These are phyloP conservation scores for Silurus aristotelis DNA, from an alignment of 2,797 vertebrate genomes.

Conservation along the genomic window DNA sequence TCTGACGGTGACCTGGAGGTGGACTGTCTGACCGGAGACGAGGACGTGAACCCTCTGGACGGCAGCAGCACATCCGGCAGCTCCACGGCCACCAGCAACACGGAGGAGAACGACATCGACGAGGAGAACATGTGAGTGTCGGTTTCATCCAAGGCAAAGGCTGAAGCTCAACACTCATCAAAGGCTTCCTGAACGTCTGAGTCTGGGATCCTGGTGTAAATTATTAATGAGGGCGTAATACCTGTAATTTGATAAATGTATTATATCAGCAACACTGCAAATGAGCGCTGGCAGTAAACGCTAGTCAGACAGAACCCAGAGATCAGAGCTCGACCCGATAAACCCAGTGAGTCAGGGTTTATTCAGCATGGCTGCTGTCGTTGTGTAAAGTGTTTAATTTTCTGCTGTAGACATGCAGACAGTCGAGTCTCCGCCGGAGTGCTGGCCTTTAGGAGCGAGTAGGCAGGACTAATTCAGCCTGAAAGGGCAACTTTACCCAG, in stretches of 20 bases:
- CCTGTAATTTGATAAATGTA: too few relatives aligned
- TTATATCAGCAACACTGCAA: too few relatives aligned
- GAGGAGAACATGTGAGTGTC: conserved; percentile 95
- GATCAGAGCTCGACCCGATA: background rate
- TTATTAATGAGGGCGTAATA: background rate
- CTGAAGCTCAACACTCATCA: too few relatives aligned
- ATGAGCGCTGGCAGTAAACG: too few relatives aligned
- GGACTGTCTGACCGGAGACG: conserved; percentile 88
- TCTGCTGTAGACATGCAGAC: conserved; percentile 3
- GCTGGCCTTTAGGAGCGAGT: conserved; percentile 19
- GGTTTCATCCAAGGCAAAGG: too few relatives aligned
- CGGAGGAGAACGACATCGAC: conserved; percentile 97
- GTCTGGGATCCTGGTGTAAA: background rate
- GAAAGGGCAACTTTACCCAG: conserved; percentile 24
- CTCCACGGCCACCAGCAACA: conserved; percentile 97
- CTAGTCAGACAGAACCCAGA: background rate
- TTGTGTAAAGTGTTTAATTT: background rate
- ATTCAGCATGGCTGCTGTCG: too few relatives aligned
- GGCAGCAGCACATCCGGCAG: conserved; percentile 97
- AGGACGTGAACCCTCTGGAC: conserved; percentile 93
- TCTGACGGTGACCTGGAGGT: conserved; percentile 95
- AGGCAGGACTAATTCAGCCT: conserved; percentile 8
- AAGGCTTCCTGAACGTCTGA: background rate
- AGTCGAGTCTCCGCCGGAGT: background rate
- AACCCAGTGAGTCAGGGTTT: background rate